Evolutionary conservation across 2,113 vertebrate genomes (phyloP).

Genomic region (Climacteris rufus): DNA sequence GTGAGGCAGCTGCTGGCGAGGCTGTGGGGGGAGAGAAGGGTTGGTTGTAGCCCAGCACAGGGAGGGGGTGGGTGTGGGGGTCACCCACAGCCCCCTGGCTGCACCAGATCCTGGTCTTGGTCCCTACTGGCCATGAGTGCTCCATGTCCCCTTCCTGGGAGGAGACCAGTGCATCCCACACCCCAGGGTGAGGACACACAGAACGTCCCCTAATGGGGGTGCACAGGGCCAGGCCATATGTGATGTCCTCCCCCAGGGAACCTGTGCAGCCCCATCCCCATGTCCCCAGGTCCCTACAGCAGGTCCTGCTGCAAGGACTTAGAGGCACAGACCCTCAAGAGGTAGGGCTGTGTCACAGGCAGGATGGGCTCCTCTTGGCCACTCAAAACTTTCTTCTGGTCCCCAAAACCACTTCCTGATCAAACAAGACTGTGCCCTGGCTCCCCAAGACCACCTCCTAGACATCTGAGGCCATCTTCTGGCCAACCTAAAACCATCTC

Average conservation of each 20-base stretch:
- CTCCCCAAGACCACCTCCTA: background rate
- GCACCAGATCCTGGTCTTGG: background rate
- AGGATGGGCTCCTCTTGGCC: background rate
- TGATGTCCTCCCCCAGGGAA: background rate
- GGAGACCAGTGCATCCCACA: background rate
- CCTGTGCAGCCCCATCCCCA: background rate
- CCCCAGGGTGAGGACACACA: background rate
- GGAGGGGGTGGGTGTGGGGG: fast-evolving
- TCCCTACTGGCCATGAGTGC: background rate
- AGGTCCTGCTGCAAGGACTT: background rate
- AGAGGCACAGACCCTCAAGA: background rate
- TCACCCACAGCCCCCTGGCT: background rate
- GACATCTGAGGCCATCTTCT: background rate
- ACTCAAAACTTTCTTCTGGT: background rate
- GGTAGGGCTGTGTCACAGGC: background rate
- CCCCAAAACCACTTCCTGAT: background rate
- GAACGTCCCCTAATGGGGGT: background rate
- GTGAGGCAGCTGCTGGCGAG: background rate
- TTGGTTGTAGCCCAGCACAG: background rate
- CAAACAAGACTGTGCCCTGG: background rate
- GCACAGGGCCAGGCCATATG: background rate
- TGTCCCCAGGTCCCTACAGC: background rate
- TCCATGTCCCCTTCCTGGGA: background rate
- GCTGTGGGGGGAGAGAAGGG: conserved; percentile 16
- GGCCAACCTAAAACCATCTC: background rate